A percentile compares a stretch with the other conserved stretches of the same genome.
Evolutionary conservation across 1,140 invertebrate genomes (phyloP).

Genomic region (Drosophila repleta): DNA sequence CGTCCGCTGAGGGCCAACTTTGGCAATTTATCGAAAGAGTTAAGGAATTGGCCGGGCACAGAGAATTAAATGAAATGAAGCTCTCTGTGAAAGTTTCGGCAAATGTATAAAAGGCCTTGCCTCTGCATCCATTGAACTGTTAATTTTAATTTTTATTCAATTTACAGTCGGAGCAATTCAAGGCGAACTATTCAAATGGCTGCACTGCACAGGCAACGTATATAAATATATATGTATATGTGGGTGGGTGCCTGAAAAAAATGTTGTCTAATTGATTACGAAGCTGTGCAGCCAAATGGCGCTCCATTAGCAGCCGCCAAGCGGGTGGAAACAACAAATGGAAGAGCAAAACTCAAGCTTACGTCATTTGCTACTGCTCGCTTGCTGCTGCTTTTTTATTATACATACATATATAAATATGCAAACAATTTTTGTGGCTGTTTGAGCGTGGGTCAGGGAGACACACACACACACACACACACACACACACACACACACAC

Average conservation of each 20-base stretch:
- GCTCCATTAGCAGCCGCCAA: constrained; percentile 71
- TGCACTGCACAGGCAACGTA: background rate
- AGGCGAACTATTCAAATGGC: constrained; percentile 51
- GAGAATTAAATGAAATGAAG: constrained; percentile 5
- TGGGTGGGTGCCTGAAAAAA: constrained; percentile 46
- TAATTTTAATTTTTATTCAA: constrained; percentile 70
- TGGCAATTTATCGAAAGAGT: background rate
- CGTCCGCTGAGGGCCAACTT: no score
- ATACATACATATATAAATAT: constrained; percentile 61
- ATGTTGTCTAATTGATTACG: constrained; percentile 77
- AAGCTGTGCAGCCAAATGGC: constrained; percentile 66
- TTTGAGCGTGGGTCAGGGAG: constrained; percentile 47
- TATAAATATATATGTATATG: background rate
- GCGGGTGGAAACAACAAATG: constrained; percentile 38
- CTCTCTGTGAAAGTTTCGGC: background rate
- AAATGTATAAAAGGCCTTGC: constrained; percentile 30
- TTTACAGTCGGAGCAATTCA: constrained; percentile 46
- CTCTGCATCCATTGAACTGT: constrained; percentile 56
- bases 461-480: constrained; percentile 7
- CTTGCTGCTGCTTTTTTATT: constrained; percentile 27
- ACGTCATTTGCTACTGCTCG: constrained; percentile 13
- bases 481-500: constrained; percentile 5
- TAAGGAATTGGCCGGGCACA: background rate
- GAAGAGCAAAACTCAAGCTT: constrained; percentile 55
- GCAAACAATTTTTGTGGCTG: constrained; percentile 75